Percentiles rank a stretch among this genome's conserved stretches.
phyloP scores from a whole-genome alignment of 2,888 invertebrate species.

The Napeogenes sylphis region DNA sequence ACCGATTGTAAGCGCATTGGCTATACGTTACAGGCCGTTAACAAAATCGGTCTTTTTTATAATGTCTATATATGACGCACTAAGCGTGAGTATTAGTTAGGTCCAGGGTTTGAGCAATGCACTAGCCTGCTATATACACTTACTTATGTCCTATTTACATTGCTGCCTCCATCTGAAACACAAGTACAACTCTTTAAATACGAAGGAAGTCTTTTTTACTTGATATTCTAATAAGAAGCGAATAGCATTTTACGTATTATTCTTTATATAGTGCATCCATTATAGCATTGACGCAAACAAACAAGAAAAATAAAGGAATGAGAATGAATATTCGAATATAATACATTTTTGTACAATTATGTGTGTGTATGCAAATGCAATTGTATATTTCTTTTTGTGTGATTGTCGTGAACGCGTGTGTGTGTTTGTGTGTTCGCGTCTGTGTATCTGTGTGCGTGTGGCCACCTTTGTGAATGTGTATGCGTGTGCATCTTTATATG shows the following conservation, averaged over 20 bases:
- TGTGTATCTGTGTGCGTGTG: too few relatives aligned
- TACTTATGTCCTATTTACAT: slow-evolving; percentile 30
- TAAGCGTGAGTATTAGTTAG: slow-evolving; percentile 30
- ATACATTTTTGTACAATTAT: too few relatives aligned
- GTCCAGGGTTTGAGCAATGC: slow-evolving; percentile 31
- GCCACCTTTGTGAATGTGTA: too few relatives aligned
- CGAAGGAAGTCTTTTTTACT: background rate
- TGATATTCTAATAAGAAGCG: background rate
- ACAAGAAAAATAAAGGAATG: background rate
- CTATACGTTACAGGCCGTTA: slow-evolving; percentile 8
- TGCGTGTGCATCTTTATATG: background rate
- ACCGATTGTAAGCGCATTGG: background rate
- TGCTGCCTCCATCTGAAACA: slow-evolving; percentile 30
- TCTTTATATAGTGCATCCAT: background rate
- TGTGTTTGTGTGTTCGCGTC: too few relatives aligned
- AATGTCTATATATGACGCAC: slow-evolving; percentile 16
- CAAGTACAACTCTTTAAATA: slow-evolving; percentile 4
- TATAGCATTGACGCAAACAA: background rate
- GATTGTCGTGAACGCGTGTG: too few relatives aligned
- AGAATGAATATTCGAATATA: background rate
- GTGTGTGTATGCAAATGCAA: too few relatives aligned
- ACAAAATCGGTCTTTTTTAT: slow-evolving; percentile 3
- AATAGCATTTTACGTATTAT: background rate
- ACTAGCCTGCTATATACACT: slow-evolving; percentile 27
- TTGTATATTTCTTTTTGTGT: too few relatives aligned